A percentile compares a stretch with the other conserved stretches of the same genome.
These are phyloP conservation scores for Sebastes vulpes DNA, from an alignment of 2,797 vertebrate species.

Conservation along the genomic window DNA sequence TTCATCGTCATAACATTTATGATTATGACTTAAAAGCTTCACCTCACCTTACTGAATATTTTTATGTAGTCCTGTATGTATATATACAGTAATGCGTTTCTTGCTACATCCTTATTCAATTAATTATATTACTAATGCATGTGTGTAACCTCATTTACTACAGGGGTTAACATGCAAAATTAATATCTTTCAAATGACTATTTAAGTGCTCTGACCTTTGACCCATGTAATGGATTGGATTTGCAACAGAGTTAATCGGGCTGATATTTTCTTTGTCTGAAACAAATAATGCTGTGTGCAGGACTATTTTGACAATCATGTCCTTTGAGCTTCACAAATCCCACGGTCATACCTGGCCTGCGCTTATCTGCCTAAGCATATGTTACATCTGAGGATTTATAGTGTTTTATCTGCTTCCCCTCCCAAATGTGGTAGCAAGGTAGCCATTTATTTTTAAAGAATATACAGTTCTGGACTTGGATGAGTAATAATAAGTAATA, in stretches of 20 bases:
- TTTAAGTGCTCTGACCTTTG: slow-evolving; percentile 2
- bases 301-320: neutral
- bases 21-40: slow-evolving; percentile 24
- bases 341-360: neutral
- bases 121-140: neutral
- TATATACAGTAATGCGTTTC: neutral
- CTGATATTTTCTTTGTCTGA: neutral
- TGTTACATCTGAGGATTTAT: neutral
- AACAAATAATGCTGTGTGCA: neutral
- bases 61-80: neutral
- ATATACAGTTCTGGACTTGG: neutral
- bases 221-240: neutral
- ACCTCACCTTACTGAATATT: neutral
- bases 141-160: neutral
- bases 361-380: neutral
- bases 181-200: neutral
- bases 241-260: neutral
- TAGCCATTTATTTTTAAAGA: neutral
- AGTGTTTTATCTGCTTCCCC: neutral
- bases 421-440: neutral
- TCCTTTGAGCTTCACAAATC: slow-evolving; percentile 20
- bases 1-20: slow-evolving; percentile 30
- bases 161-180: neutral
- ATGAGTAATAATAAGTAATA: neutral
- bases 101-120: neutral